These are phyloP conservation scores for Rhegmatorhina hoffmannsi DNA, from an alignment of 2,113 vertebrate species.

Conservation along the genomic window DNA sequence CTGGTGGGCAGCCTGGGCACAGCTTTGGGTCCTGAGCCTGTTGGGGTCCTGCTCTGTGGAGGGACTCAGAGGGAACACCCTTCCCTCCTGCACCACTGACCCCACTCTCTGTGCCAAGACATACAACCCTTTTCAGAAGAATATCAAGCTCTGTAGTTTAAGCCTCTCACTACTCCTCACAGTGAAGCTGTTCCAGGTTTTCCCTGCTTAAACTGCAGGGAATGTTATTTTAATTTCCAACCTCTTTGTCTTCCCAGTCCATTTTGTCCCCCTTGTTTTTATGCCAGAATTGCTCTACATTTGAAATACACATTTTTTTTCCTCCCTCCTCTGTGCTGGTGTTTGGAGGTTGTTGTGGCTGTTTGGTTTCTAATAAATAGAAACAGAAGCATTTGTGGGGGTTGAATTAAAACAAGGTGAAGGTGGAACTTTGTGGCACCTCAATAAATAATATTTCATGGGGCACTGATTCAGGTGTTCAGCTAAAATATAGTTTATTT, in stretches of 20 bases:
- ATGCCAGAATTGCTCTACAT: not conserved
- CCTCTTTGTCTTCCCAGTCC: not conserved
- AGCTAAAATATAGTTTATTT: not conserved
- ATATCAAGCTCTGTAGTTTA: not conserved
- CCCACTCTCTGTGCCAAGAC: not conserved
- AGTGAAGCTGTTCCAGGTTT: not conserved
- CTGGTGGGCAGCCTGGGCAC: not conserved
- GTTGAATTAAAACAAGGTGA: not conserved
- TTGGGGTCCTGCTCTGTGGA: not conserved
- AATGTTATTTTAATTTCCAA: not conserved
- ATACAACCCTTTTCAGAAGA: not conserved
- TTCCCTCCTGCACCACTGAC: not conserved
- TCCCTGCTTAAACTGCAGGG: not conserved
- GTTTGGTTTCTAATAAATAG: not conserved
- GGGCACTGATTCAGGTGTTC: not conserved
- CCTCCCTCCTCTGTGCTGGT: accelerated
- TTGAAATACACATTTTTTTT: not conserved
- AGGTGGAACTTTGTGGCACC: not conserved
- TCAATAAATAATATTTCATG: not conserved
- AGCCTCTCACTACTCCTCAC: not conserved
- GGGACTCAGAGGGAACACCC: not conserved
- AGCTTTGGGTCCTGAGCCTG: accelerated
- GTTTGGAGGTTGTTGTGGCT: not conserved
- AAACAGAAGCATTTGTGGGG: not conserved
- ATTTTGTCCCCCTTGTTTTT: not conserved